phyloP scores from a whole-genome alignment of 30 jellyfish, hydroid and myxozoan genomes.

The Nemopilema nomurai region DNA sequence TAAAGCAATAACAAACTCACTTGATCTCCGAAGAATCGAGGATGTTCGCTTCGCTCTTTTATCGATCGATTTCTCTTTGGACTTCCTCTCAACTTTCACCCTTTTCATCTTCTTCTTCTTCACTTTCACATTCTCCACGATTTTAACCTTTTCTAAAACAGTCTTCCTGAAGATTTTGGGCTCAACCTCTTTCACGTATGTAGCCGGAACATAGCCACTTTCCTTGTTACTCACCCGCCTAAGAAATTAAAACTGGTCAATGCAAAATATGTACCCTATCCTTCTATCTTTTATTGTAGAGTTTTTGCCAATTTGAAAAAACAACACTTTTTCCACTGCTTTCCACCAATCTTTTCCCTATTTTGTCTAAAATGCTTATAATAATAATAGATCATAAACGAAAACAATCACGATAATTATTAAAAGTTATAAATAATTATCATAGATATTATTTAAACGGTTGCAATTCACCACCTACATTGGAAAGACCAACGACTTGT shows the following conservation, averaged over 20 bases:
- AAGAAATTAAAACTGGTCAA: not conserved
- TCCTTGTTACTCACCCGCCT: constrained; percentile 65
- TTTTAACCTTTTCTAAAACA: constrained; percentile 36
- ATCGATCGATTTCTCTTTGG: constrained; percentile 27
- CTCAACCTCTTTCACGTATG: constrained; percentile 49
- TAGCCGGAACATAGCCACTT: constrained; percentile 67
- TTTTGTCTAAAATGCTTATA: too few species aligned
- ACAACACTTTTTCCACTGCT: not conserved
- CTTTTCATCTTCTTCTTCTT: constrained; percentile 37
- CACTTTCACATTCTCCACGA: constrained; percentile 46
- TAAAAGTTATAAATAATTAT: too few species aligned
- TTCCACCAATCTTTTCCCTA: not conserved
- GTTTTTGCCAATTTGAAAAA: not conserved
- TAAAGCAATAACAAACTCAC: constrained; percentile 4
- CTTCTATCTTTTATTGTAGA: too few species aligned
- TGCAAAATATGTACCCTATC: not conserved
- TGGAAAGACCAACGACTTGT: too few species aligned
- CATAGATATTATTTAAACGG: too few species aligned
- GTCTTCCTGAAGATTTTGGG: constrained; percentile 60
- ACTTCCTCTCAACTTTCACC: constrained; percentile 25
- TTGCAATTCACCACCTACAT: too few species aligned
- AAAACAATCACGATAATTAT: too few species aligned
- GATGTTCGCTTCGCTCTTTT: constrained; percentile 69
- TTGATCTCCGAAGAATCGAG: constrained; percentile 40
- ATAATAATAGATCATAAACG: too few species aligned